Base-by-base conservation (phyloP, 1,140 invertebrate species). In the Drosophila orena region DNA sequence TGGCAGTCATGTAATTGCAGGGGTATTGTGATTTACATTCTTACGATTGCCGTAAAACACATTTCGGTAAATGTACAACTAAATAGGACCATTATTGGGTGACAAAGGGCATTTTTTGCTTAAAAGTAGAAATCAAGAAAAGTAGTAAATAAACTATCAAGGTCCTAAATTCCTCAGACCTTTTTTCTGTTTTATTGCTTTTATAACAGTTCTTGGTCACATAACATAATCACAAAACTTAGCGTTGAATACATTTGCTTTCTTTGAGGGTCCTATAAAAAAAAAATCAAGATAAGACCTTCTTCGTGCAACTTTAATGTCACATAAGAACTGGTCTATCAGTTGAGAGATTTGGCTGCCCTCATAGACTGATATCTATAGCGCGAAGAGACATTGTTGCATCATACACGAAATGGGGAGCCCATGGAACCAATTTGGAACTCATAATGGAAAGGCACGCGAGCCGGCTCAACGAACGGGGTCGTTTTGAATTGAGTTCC, bases 381-480 rank as follows among this genome's bases (percentile, higher is more conserved):
- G n/a, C 30, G n/a, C 43, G 34, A n/a, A 46, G n/a, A 3, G 30
- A 37, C 30, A 22, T n/a, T 34, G 40, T 72, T 72, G n/a, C 54
- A 60, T 52, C 59, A 77, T 30, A 38, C n/a, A n/a, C 38, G 24
- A 54, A 22, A 20, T 24, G 20, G 5, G 12, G 17, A 38, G 22
- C n/a, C 61, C 24, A 22, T 46, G 40, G 27, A 49, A 47, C 27
- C 27, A 53, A 53, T 65, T 58, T 15, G 2, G 20, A 37, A 53
- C 53, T 42, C 43, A 76, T 66, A 76, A 68, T 61, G 34, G 30
- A 47, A 11, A n/a, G 35, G 58, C 75, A 86, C 69, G 79, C 71
- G 70, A 86, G 62, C 53, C 30, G 46, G 12, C 15, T 53, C 50
- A 53, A 50, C 37, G 46, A 49, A 37, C 38, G 43, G 73, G 73